Conservation (phyloP, 2,888 invertebrate species). For the Luperina testacea region DNA sequence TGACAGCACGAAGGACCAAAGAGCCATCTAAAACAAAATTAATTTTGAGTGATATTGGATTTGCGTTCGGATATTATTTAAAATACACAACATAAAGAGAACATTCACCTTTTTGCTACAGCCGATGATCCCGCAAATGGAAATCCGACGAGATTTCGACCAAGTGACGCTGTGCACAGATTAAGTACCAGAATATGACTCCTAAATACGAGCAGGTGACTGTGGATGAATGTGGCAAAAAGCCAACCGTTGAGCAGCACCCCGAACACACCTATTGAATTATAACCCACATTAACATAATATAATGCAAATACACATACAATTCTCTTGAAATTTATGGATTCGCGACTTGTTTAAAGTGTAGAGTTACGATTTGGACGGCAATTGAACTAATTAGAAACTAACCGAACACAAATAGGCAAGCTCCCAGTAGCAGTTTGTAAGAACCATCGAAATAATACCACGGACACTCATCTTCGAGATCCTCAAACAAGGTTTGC, state of each 20-base stretch:
- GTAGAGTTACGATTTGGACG: conserved; percentile 13
- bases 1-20: conserved; percentile 89
- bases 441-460: conserved; percentile 89
- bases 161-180: conserved; percentile 88
- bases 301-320: conserved; percentile 30
- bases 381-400: conserved; percentile 46
- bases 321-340: conserved; percentile 35
- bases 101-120: conserved; percentile 85
- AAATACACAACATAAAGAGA: not conserved
- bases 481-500: conserved; percentile 81
- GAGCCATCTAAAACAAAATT: conserved; percentile 86
- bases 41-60: not conserved
- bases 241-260: conserved; percentile 90
- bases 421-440: conserved; percentile 88
- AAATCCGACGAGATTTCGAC: conserved; percentile 88
- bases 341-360: conserved; percentile 14
- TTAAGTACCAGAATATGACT: conserved; percentile 89
- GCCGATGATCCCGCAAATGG: conserved; percentile 89
- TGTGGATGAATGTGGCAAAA: conserved; percentile 89
- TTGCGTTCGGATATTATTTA: too few species aligned
- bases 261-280: conserved; percentile 87
- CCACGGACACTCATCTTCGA: conserved; percentile 88
- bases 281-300: conserved; percentile 54
- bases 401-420: conserved; percentile 89
- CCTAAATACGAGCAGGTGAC: conserved; percentile 88